Conservation (phyloP, 2,888 invertebrate genomes). For the Platycnemis pennipes region DNA sequence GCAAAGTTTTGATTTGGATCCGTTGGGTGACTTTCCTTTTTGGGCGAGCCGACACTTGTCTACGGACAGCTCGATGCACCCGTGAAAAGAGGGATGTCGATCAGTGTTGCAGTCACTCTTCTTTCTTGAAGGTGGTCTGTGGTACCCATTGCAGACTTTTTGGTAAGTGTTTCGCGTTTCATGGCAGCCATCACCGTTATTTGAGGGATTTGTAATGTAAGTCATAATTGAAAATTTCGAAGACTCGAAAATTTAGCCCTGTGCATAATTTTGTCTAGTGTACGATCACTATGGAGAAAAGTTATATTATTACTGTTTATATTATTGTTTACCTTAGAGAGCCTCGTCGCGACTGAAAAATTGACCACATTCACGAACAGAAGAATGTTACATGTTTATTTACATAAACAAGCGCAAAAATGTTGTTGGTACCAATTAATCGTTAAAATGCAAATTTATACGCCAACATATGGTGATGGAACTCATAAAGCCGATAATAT, state of each 20-base stretch:
- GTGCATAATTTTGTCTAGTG: neutral
- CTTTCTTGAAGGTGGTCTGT: neutral
- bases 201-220: neutral
- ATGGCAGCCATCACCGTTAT: neutral
- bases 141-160: neutral
- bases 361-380: neutral
- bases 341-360: neutral
- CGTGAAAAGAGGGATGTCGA: neutral
- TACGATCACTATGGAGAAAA: neutral
- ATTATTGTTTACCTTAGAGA: neutral
- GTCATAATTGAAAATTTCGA: constrained; percentile 26
- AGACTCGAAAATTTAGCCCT: constrained; percentile 9
- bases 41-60: neutral
- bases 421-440: too few species aligned
- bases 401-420: neutral
- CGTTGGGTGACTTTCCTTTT: neutral
- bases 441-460: too few species aligned
- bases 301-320: neutral
- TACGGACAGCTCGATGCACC: neutral
- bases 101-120: neutral
- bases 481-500: too few species aligned
- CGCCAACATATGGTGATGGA: too few species aligned
- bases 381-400: neutral
- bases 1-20: constrained; percentile 1
- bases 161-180: neutral